A percentile compares a stretch with the other conserved stretches of the same genome.
These are phyloP conservation scores for Panthera leo DNA, from an alignment of 2,113 vertebrate genomes.

Conservation along the genomic window DNA sequence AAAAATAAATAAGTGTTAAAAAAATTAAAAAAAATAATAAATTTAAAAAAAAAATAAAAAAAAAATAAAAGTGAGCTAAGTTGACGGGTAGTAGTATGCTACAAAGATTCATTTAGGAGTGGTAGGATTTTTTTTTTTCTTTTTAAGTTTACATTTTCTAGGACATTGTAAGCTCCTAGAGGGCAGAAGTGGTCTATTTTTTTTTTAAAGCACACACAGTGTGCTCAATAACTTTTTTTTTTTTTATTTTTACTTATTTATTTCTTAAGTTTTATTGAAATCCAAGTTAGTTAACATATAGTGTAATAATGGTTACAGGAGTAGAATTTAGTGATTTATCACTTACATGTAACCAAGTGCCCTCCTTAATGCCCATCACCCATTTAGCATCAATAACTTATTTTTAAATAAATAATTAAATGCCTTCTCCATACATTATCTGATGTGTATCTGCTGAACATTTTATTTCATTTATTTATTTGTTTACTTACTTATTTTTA, in stretches of 20 bases:
- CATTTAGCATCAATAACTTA: not conserved
- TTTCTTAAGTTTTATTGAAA: no score
- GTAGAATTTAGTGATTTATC: no score
- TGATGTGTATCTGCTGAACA: not conserved
- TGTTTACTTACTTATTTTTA: not conserved
- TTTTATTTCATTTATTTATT: not conserved
- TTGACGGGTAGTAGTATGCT: conserved; percentile 8
- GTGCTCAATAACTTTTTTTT: not conserved
- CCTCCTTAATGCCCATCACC: no score
- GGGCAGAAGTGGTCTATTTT: not conserved
- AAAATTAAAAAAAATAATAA: not conserved
- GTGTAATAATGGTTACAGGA: no score
- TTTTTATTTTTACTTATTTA: not conserved
- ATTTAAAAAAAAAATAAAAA: not conserved
- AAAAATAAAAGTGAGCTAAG: conserved; percentile 16
- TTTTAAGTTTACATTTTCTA: not conserved
- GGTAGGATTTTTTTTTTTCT: not conserved
- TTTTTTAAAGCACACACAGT: not conserved
- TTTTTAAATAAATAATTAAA: conserved; percentile 42
- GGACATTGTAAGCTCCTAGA: conserved; percentile 18
- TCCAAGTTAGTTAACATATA: no score
- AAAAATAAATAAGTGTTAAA: no score
- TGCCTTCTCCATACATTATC: not conserved
- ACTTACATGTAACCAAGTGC: no score
- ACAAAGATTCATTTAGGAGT: conserved; percentile 57